phyloP scores from a whole-genome alignment of 2,797 vertebrate species.

The Acanthurus tractus region DNA sequence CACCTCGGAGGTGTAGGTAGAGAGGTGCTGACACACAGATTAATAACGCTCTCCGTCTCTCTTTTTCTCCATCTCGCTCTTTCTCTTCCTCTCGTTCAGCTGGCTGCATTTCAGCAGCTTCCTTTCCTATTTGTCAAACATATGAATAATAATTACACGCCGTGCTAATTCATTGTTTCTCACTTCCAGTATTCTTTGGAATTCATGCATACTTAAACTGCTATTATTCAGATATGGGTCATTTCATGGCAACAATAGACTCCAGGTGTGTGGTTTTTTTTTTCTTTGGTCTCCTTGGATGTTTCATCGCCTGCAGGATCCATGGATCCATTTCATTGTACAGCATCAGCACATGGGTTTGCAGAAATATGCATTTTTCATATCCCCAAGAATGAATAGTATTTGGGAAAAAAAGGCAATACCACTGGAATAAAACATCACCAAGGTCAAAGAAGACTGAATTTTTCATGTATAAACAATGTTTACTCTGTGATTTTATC shows the following conservation, averaged over 20 bases:
- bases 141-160: conserved; percentile 82
- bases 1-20: conserved; percentile 40
- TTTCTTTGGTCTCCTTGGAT: conserved; percentile 53
- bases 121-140: conserved; percentile 74
- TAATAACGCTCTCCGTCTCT: conserved; percentile 59
- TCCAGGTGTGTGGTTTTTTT: conserved; percentile 55
- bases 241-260: conserved; percentile 75
- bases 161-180: conserved; percentile 77
- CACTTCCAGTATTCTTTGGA: conserved; percentile 64
- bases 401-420: background rate
- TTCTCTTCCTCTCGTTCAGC: conserved; percentile 37
- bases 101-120: conserved; percentile 69
- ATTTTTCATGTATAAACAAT: background rate
- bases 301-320: conserved; percentile 48
- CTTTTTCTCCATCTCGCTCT: conserved; percentile 3
- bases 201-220: conserved; percentile 80
- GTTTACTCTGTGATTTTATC: no score
- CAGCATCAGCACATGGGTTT: conserved; percentile 45
- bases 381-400: background rate
- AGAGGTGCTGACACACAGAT: conserved; percentile 71
- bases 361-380: conserved; percentile 46
- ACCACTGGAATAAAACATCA: background rate
- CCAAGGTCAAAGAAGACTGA: background rate
- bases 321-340: conserved; percentile 39
- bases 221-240: conserved; percentile 79